Conservation (phyloP, 1,140 invertebrate genomes). For the Euura saliciscinereae region DNA sequence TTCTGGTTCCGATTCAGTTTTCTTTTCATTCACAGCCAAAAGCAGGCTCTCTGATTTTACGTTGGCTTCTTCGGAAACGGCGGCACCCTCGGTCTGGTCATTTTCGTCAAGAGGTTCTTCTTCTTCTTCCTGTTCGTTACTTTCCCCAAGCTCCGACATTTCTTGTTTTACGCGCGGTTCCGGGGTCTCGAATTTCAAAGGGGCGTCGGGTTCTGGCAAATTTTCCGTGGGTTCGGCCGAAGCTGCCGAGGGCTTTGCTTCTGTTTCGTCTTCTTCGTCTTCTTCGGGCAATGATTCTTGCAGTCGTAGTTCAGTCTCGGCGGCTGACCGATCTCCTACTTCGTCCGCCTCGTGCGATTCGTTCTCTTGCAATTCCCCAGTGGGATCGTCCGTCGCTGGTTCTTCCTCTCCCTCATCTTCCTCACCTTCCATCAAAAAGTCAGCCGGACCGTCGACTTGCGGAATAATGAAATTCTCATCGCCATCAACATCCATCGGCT, state of each 20-base stretch:
- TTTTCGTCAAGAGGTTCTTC: constrained; percentile 6
- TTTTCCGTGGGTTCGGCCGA: neutral
- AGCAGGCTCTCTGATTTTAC: neutral
- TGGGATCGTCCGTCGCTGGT: constrained; percentile 23
- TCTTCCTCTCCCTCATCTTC: constrained; percentile 36
- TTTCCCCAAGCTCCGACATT: neutral
- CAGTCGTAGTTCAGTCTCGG: neutral
- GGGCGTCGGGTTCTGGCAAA: neutral
- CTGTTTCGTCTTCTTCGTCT: neutral
- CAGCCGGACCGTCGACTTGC: constrained; percentile 52
- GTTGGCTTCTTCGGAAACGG: neutral
- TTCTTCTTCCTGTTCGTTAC: constrained; percentile 15
- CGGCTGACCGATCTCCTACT: neutral
- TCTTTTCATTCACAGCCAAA: neutral
- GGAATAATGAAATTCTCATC: constrained; percentile 57
- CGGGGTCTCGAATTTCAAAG: neutral
- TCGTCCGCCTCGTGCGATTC: neutral
- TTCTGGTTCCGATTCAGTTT: neutral
- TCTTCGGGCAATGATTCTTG: neutral
- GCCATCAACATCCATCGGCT: constrained; percentile 54
- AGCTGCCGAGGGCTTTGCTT: neutral
- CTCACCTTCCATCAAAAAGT: constrained; percentile 46
- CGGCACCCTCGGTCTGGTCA: neutral
- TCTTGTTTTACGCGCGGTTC: constrained; percentile 6
- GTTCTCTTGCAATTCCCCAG: neutral